Base-by-base conservation (phyloP, 2,888 invertebrate species). In the Autographa gamma region DNA sequence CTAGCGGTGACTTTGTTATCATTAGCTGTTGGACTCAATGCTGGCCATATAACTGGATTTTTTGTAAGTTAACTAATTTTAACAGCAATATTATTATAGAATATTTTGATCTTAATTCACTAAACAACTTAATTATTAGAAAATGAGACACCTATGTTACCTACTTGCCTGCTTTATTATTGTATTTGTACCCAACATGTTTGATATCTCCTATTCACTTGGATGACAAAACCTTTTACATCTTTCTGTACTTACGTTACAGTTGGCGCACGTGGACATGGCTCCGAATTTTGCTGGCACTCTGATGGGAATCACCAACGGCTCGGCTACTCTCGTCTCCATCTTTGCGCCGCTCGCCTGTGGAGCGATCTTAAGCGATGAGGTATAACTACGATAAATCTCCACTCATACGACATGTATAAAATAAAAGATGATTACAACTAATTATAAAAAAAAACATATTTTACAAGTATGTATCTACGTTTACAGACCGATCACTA, bases 291-390 rank as follows among this genome's bases (percentile, higher is more conserved):
- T 97, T 86, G 97, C 97, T 0, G 98, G 98, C 2, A 96, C 97
- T 0, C 89, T 98, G 69, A 98, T 98, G 97, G 98, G 98, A 2
- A 96, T 98, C 76, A 97, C 97, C 0, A 98, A 98, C 89, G 96
- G 97, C 54, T 92, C 96, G 13, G 97, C 97, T 0, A 98, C 97
- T 84, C 89, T 97, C 7, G 96, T 97, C 83, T 97, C 97, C 41
- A 97, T 98, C 66, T 89, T 98, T 18, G 97, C 97, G 0, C 98
- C 98, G 0, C 88, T 97, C 0, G 93, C 96, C 0, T 97, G 97
- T 0, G 97, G 97, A 11, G 90, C 96, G 25, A 95, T 98, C 52
- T 96, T 97, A 0, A 92, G 93, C 0, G 96, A 97, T 84, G 89
- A 89, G 54, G 73, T 76, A 18, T 18, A 5, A 38, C 6, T n/a